Conservation (phyloP, 2,113 vertebrate genomes). For the Calonectris borealis region DNA sequence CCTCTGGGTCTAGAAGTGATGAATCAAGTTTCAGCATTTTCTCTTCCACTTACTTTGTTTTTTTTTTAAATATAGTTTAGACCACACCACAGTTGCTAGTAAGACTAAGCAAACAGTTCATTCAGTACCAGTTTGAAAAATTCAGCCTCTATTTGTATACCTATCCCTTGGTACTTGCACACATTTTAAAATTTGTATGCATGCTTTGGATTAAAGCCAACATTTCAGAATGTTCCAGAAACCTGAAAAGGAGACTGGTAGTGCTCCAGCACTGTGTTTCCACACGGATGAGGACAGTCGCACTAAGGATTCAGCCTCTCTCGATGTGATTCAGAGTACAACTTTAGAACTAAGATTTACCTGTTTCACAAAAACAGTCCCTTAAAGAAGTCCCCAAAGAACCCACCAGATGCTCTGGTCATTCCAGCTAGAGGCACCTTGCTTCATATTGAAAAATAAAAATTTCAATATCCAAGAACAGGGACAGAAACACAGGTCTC, state of each 20-base stretch:
- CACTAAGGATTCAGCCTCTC: not conserved
- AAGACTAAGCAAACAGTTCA: not conserved
- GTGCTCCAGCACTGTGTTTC: not conserved
- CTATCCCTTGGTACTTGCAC: not conserved
- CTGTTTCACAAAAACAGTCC: not conserved
- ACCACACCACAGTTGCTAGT: not conserved
- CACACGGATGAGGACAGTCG: accelerated
- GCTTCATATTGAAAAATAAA: not conserved
- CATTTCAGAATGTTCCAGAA: not conserved
- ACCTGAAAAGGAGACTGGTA: not conserved
- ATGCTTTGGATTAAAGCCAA: not conserved
- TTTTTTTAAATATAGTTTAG: not conserved
- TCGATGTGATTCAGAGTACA: not conserved
- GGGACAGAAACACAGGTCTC: not conserved
- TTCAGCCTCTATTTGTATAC: not conserved
- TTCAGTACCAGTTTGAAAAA: not conserved
- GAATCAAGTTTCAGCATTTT: not conserved
- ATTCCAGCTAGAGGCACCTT: not conserved
- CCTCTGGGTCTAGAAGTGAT: not conserved
- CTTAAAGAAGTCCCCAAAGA: not conserved
- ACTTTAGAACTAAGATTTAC: not conserved
- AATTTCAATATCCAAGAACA: not conserved
- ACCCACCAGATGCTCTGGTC: not conserved
- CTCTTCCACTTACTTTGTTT: not conserved
- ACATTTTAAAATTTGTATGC: not conserved